Percentiles rank a stretch among this genome's conserved stretches.
These are phyloP conservation scores for Heloderma charlesbogerti DNA, from an alignment of 2,113 vertebrate species.

Conservation along the genomic window DNA sequence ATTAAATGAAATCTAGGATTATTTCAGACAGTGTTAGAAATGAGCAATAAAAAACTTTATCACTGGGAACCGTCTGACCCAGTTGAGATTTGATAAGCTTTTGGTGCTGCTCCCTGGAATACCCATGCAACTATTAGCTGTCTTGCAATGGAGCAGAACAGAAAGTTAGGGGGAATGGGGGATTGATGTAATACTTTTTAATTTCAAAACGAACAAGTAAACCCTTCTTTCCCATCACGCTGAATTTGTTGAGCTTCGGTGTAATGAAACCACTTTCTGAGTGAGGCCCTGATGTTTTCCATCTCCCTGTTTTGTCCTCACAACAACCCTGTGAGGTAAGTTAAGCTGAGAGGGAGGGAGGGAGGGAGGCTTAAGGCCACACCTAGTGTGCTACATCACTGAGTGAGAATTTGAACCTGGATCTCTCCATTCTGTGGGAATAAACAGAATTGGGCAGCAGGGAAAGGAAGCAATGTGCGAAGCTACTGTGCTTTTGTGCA, in stretches of 20 bases:
- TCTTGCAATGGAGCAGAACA: neutral
- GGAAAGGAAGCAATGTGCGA: neutral
- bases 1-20: constrained; percentile 72
- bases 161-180: neutral
- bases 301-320: neutral
- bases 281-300: too few species aligned
- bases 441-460: neutral
- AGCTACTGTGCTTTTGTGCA: neutral
- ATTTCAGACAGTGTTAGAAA: constrained; percentile 72
- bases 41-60: constrained; percentile 58
- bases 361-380: neutral
- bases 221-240: neutral
- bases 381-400: neutral
- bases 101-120: constrained; percentile 6
- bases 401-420: neutral
- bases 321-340: neutral
- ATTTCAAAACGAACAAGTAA: constrained; percentile 16
- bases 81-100: constrained; percentile 43
- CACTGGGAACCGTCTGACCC: constrained; percentile 58
- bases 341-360: neutral
- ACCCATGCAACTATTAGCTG: rapidly evolving
- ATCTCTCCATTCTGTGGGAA: neutral
- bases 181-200: constrained; percentile 15
- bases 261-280: neutral
- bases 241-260: neutral